These are phyloP conservation scores for Neoaliturus tenellus DNA, from an alignment of 2,888 invertebrate species.

Conservation along the genomic window DNA sequence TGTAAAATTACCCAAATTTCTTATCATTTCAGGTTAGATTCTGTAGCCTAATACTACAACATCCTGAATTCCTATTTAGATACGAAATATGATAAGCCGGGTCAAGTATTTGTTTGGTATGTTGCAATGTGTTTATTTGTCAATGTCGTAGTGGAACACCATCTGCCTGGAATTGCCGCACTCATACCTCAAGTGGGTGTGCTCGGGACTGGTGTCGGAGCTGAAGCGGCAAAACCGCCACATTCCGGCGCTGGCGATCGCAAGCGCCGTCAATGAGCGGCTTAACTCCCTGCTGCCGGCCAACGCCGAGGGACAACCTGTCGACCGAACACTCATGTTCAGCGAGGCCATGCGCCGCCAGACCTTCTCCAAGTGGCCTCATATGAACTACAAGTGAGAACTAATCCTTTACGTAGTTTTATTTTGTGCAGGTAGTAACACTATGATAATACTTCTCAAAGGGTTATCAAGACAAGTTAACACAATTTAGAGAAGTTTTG, in stretches of 20 bases:
- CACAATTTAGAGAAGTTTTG: no score
- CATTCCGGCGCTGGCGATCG: conserved; percentile 91
- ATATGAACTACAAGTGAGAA: conserved; percentile 95
- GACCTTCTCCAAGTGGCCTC: conserved; percentile 96
- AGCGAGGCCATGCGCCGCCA: conserved; percentile 93
- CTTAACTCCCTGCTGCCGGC: conserved; percentile 84
- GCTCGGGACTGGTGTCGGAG: conserved; percentile 87
- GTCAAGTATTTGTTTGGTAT: no score
- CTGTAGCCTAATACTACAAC: no score
- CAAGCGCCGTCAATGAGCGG: conserved; percentile 92
- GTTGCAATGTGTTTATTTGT: no score
- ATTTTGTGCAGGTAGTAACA: no score
- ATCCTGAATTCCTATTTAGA: no score
- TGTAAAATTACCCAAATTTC: no score
- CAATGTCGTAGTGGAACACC: conserved; percentile 91
- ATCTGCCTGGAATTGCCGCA: conserved; percentile 89
- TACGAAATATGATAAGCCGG: no score
- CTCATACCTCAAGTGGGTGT: conserved; percentile 86
- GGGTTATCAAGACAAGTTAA: no score
- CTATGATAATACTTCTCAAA: no score
- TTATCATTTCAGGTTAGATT: no score
- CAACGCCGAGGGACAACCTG: conserved; percentile 73
- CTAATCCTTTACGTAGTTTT: no score
- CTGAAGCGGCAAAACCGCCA: conserved; percentile 88
- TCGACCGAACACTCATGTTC: conserved; percentile 85